A percentile compares a stretch with the other conserved stretches of the same genome.
Evolutionary conservation across 2,797 vertebrate species (phyloP).

Genomic region (Periparus ater): DNA sequence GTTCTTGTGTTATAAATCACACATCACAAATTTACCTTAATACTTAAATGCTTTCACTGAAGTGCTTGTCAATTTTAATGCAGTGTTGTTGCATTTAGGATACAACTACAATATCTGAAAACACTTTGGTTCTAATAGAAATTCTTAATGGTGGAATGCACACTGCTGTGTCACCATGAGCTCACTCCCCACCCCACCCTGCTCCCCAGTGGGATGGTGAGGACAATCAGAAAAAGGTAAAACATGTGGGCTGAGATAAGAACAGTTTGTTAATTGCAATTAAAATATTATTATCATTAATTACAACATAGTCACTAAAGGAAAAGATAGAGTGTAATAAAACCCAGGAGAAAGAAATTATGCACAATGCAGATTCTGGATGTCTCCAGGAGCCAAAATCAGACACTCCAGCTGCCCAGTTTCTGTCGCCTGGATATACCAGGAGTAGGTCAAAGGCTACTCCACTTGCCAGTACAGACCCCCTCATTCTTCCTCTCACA

Average conservation of each 20-base stretch:
- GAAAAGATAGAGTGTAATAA: fast-evolving
- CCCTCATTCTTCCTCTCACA: neutral
- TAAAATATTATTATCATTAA: neutral
- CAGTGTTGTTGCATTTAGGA: neutral
- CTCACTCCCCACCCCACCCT: neutral
- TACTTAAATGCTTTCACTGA: neutral
- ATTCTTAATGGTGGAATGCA: neutral
- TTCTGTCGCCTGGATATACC: neutral
- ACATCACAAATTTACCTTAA: neutral
- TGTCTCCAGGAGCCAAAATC: neutral
- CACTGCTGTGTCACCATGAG: too few relatives aligned
- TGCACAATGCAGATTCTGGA: neutral
- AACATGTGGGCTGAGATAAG: neutral
- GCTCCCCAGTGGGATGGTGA: neutral
- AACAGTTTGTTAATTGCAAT: neutral
- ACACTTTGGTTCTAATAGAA: neutral
- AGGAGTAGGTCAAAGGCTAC: neutral
- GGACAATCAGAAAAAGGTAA: neutral
- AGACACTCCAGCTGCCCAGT: neutral
- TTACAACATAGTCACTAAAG: neutral
- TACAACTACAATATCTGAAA: neutral
- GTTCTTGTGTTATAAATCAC: neutral
- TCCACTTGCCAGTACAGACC: neutral
- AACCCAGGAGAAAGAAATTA: neutral
- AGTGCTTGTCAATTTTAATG: neutral